phyloP scores from a whole-genome alignment of 2,113 vertebrate species.

The Equus przewalskii region DNA sequence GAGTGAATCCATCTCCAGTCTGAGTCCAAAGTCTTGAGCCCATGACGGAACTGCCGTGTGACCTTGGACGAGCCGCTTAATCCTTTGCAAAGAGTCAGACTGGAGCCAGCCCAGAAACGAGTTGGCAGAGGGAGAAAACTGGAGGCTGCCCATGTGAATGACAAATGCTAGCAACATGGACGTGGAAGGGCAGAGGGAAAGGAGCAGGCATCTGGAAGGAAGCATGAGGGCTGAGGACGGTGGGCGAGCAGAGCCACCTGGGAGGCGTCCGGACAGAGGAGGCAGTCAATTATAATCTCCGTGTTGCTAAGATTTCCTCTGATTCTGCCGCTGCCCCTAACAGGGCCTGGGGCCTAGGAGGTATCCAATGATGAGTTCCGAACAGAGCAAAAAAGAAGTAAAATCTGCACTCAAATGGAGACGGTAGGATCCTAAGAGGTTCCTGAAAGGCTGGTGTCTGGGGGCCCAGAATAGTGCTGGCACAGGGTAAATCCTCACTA shows the following conservation, averaged over 20 bases:
- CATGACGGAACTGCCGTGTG: not conserved
- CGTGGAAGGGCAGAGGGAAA: not conserved
- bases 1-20: not conserved
- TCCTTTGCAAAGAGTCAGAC: slow-evolving; percentile 1
- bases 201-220: not conserved
- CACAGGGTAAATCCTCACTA: not conserved
- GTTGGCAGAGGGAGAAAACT: slow-evolving; percentile 8
- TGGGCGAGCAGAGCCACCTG: not conserved
- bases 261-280: not conserved
- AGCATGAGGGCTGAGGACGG: not conserved
- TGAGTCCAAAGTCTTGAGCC: slow-evolving; percentile 12
- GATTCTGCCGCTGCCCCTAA: not conserved
- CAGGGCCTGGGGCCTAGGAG: not conserved
- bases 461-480: not conserved
- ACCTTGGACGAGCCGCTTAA: not conserved
- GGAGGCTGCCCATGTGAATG: not conserved
- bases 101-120: slow-evolving; percentile 43
- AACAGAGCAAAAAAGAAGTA: slow-evolving; percentile 9
- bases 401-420: not conserved
- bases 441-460: not conserved
- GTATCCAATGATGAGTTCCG: not conserved
- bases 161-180: not conserved
- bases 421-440: not conserved
- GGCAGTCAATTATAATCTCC: not conserved
- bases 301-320: not conserved